Conservation (phyloP, 2,888 invertebrate species). For the Hofmannophila pseudospretella region DNA sequence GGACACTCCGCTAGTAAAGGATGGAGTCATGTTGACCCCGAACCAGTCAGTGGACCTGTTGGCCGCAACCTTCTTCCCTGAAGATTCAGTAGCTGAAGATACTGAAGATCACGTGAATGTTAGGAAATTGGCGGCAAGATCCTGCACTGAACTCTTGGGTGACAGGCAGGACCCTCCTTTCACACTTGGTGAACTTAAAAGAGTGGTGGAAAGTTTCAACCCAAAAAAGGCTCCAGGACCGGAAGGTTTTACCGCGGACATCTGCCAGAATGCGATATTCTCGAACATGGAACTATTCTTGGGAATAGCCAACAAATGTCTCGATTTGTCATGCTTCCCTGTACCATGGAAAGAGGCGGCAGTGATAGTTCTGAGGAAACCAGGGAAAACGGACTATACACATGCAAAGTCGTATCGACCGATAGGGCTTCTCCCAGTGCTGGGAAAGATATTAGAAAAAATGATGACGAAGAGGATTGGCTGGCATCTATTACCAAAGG, state of each 20-base stretch:
- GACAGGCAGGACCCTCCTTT: conserved; percentile 12
- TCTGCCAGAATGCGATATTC: neutral
- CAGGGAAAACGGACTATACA: neutral
- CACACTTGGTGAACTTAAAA: conserved; percentile 6
- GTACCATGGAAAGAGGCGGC: neutral
- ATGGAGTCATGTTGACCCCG: neutral
- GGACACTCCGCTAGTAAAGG: conserved; percentile 5
- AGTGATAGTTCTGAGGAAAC: neutral
- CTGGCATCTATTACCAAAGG: neutral
- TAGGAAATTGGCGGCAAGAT: neutral
- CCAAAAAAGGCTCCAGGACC: conserved; percentile 14
- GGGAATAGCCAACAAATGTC: no score
- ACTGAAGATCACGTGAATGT: no score
- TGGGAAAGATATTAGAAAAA: neutral
- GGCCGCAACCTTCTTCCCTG: conserved; percentile 6
- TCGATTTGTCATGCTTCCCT: no score
- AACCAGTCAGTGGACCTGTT: conserved; percentile 8
- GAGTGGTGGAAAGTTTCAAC: conserved; percentile 2
- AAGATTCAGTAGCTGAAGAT: neutral
- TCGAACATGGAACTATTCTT: neutral
- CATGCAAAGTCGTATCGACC: neutral
- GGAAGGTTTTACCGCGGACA: conserved; percentile 14
- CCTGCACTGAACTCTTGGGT: neutral
- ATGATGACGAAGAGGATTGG: neutral
- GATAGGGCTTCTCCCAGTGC: neutral